phyloP scores from a whole-genome alignment of 2,797 vertebrate species.

The Lateolabrax maculatus region DNA sequence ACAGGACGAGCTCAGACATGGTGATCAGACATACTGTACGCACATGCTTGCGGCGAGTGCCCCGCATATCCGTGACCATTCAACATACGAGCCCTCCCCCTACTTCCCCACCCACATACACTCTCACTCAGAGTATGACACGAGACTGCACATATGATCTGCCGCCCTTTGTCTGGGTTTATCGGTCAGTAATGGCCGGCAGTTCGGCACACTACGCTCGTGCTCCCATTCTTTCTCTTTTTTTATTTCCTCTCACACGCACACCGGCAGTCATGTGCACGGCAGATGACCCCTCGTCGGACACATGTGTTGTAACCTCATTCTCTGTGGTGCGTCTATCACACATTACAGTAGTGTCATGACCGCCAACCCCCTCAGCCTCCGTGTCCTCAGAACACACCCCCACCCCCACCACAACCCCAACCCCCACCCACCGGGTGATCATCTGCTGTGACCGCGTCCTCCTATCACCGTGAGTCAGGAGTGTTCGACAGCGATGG shows the following conservation, averaged over 20 bases:
- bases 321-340: slow-evolving; percentile 59
- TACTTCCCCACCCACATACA: background rate
- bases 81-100: slow-evolving; percentile 37
- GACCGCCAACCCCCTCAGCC: slow-evolving; percentile 54
- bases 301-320: slow-evolving; percentile 57
- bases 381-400: slow-evolving; percentile 76
- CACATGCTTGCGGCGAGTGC: slow-evolving; percentile 22
- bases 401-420: slow-evolving; percentile 50
- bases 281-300: slow-evolving; percentile 63
- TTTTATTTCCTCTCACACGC: background rate
- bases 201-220: slow-evolving; percentile 42
- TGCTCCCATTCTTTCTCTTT: slow-evolving; percentile 16
- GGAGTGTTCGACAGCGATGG: slow-evolving; percentile 69
- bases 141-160: slow-evolving; percentile 72
- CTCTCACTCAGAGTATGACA: slow-evolving; percentile 41
- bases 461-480: slow-evolving; percentile 76
- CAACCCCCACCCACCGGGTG: slow-evolving; percentile 60
- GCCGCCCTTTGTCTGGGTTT: slow-evolving; percentile 79
- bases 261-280: slow-evolving; percentile 66
- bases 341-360: slow-evolving; percentile 75
- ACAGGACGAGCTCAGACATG: slow-evolving; percentile 36
- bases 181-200: slow-evolving; percentile 65
- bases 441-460: slow-evolving; percentile 78
- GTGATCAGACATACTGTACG: slow-evolving; percentile 49
- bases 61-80: slow-evolving; percentile 29